Base-by-base conservation (phyloP, 30 jellyfish, hydroid and myxozoan species). In the Rhopilema esculentum region DNA sequence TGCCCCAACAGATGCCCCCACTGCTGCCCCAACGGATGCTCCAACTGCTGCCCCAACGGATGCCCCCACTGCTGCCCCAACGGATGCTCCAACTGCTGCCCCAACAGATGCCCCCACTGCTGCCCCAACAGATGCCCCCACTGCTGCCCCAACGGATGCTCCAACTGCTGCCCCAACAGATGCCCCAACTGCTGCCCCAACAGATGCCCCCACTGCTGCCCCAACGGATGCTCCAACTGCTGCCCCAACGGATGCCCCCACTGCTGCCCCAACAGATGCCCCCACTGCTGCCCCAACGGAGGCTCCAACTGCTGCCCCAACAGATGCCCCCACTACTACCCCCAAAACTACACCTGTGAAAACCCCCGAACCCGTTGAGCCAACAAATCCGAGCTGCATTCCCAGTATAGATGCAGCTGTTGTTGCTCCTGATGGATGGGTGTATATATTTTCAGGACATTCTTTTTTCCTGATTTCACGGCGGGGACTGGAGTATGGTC, bases 381-480 rank as follows among this genome's bases (percentile, higher is more conserved):
- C 83, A 20, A 66, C 88, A 28, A 31, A 53, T 17, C 48, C 63
- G 6, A 63, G 50, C 49, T 85, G 94, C 32, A 75, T 77, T 30
- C 30, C 50, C 1, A 70, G 27, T 19, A 26, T 87, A 0, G 74
- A 70, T 22, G 95, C 95, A 30, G 82, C 90, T n/a, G 51, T 69
- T 1, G 32, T 77, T n/a, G 73, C 40, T 20, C n/a, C 65, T 7
- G 20, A 26, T 52, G 95, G 95, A 12, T 79, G 95, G 90, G 27
- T 79, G 85, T 49, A 22, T 40, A 49, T 87, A 1, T 76, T 87
- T 27, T 77, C 49, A 8, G 95, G 81, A 16, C 24, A 68, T n/a
- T 32, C 71, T 24, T 77, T 77, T 75, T 87, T 53, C 66, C 68
- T 85, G 76, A 69, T 75, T 25, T 64, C 88, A 12, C 18, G 69